Base-by-base conservation (phyloP, 64 coral and sea anemone species). In the Trachythela sp. region DNA sequence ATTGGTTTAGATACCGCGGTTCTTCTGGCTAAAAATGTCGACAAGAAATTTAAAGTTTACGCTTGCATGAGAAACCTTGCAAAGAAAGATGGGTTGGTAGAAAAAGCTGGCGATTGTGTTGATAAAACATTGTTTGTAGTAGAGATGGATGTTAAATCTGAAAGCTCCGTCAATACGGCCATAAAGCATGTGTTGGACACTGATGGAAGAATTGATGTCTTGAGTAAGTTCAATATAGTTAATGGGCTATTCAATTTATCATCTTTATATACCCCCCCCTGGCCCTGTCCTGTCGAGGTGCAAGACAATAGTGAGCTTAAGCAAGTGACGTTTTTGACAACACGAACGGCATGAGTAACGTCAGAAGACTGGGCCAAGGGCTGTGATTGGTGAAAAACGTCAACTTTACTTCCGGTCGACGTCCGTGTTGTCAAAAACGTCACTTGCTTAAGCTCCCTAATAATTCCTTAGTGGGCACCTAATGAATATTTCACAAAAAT, bases 11-110 rank as follows among this genome's bases (percentile, higher is more conserved):
- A 67, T 85, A 56, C 85, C 24, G 92, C 92, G 14, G 4, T 90
- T 36, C 49, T 94, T 58, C 76, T 94, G 24, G 89, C 92, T 36
- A 91, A 87, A 45, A 86, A 91, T 60, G 36, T 76, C 42, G 36
- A 88, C 17, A 94, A 90, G 49, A 89, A 89, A 41, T 95, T 88
- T 36, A 90, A 89, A 88, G 94, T 95, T 26, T 95, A 95, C 76
- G 94, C 94, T 11, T 93, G 91, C 29, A 87, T 95, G 83, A 51
- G 91, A 88, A 95, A 93, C 85, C 64, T 95, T 34, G 86, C 84
- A 15, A 95, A 95, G 67, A 88, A 88, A 51, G 86, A 35, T 8
- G 56, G 35, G 6, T 86, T 95, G 4, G 88, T 93, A 20, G 48
- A 60, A 30, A 83, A 67, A 32, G 91, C 83, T 1, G 70, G 85